Evolutionary conservation across 1,140 invertebrate species (phyloP), one percentile per base, ranked within the genome.

Genomic region (Papilio polytes): DNA sequence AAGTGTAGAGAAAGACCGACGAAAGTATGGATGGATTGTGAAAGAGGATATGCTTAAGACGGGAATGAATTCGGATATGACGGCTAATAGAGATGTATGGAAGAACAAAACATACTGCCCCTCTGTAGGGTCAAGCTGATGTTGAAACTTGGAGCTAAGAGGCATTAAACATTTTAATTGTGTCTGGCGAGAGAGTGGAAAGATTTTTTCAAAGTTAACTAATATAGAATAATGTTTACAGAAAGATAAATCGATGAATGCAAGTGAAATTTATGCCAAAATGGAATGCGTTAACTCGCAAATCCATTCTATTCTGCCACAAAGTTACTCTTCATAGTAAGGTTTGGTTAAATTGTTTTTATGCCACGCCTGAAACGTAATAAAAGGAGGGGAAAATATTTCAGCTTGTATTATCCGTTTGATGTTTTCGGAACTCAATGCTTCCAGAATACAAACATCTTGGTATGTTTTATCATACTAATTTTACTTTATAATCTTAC

Each of bases 231-330:
- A 0, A 41, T 76, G 22, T 53, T 31, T 18, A 76, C 20, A 74
- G 73, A 22, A 63, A 74, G 74, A 78, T 0, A 31, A 78, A 20
- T 18, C 59, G 18, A n/a, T 36, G 59, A 59, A 31, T 78, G 22
- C 59, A 41, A 41, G 20, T 77, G 4, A 15, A n/a, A 77, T 56
- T 36, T 56, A 53, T 53, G 51, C 6, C 53, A 78, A 59, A 78
- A 53, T 59, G 31, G 51, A 59, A 78, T 78, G 53, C 51, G 26
- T 53, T 56, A 56, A 78, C 74, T 77, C 22, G 74, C 12, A 78
- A 78, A 78, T 78, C 31, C 51, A 78, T 78, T 78, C 51, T 78
- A 78, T 78, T 78, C 51, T 9, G 74, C 53, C 74, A 78, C 48
- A 78, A 78, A 78, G 51, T 78, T 59, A 56, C 48, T 78, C 51